Conservation (phyloP, 2,113 vertebrate species). For the Ictalurus furcatus region DNA sequence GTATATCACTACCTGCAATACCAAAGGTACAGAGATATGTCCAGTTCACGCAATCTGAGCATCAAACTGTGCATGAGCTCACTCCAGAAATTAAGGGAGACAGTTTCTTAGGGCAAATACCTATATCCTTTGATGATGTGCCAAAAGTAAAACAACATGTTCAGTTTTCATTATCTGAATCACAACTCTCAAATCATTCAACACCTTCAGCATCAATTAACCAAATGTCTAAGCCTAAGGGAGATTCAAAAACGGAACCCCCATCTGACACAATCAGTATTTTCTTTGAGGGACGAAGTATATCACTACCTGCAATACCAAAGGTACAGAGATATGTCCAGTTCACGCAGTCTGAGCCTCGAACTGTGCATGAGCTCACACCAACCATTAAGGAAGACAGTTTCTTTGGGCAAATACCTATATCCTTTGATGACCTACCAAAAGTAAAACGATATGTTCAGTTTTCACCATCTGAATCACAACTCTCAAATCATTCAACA, state of each 20-base stretch:
- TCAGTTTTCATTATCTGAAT: slow-evolving; percentile 12
- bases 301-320: not conserved
- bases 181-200: not conserved
- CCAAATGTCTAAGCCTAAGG: not conserved
- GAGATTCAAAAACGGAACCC: not conserved
- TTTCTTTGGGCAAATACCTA: not conserved
- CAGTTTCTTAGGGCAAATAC: not conserved
- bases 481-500: not conserved
- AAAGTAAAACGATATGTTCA: slow-evolving; percentile 33
- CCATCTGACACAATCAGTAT: not conserved
- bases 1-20: not conserved
- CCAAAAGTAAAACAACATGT: slow-evolving; percentile 37
- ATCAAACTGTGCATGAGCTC: not conserved
- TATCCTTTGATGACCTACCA: slow-evolving; percentile 11
- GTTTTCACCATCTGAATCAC: slow-evolving; percentile 12
- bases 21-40: slow-evolving; percentile 38
- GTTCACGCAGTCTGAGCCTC: not conserved
- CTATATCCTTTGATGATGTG: not conserved
- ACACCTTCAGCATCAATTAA: not conserved
- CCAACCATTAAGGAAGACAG: not conserved
- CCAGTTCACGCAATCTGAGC: slow-evolving; percentile 8
- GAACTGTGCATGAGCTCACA: not conserved
- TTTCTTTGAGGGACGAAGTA: not conserved
- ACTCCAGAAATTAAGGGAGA: not conserved
- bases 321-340: slow-evolving; percentile 38